Evolutionary conservation across 2,113 vertebrate species (phyloP), one percentile per base, ranked within the genome.

Genomic region (Puffinus mauretanicus): DNA sequence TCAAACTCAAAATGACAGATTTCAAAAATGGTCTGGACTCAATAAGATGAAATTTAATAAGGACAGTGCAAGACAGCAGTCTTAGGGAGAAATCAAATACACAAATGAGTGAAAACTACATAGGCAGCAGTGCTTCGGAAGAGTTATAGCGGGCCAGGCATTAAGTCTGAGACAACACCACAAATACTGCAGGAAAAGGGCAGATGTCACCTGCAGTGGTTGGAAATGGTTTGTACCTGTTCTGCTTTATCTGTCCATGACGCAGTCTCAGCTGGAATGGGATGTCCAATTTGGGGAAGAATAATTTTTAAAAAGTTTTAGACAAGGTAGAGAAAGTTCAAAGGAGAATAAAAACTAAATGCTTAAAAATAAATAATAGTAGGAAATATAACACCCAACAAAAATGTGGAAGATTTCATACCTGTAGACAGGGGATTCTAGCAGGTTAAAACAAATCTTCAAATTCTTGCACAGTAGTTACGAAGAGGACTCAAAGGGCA

Each of bases 371-470:
- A 82, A 62, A 62, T 11, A 38, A 4, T 4, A 46, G 24, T 18
- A 26, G 71, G 65, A 58, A 52, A 71, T 21, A 10, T 1, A 65
- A 24, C 16, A 38, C 2, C 11, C 15, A 4, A 2, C 4, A 26
- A 7, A 36, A 38, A 2, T 0, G 4, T 42, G 71, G 7, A 34
- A 7, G 13, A 5, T 12, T 29, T 58, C 38, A 4, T 36, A 15
- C 19, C 19, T 30, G 13, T 3, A 18, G 29, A 3, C 8, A 21
- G 67, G 18, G 62, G 30, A 26, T 27, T 32, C 16, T 10, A 26
- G 13, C 22, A 27, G 19, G 30, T 22, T 44, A 30, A 29, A 75
- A 16, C 15, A 29, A 14, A 22, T 15, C 36, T 62, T 51, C 55
- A 29, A 2, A 18, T 9, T 5, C 25, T 30, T 70, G 27, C 36